Evolutionary conservation across 1,140 invertebrate species (phyloP).

Genomic region (Epicauta chinensis): DNA sequence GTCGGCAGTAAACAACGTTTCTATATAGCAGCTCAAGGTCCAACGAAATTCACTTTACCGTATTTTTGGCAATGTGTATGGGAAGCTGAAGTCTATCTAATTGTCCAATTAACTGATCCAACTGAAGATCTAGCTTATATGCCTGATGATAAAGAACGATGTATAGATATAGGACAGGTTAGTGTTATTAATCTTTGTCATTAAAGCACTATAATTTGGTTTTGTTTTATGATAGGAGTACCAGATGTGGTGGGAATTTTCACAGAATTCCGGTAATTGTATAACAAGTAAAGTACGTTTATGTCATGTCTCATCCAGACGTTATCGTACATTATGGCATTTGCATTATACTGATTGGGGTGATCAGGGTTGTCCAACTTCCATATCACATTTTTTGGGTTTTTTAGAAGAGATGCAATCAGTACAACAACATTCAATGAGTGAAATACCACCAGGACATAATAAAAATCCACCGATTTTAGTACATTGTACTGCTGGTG

Average conservation of each 20-base stretch:
- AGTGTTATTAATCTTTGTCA: too few species aligned
- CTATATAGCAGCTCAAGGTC: slow-evolving; percentile 79
- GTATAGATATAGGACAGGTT: slow-evolving; percentile 52
- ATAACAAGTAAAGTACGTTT: slow-evolving; percentile 53
- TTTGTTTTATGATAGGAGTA: slow-evolving; percentile 48
- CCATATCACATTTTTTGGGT: slow-evolving; percentile 44
- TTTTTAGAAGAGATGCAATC: slow-evolving; percentile 83
- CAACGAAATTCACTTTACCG: slow-evolving; percentile 52
- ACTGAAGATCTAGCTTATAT: slow-evolving; percentile 56
- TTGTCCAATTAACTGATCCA: slow-evolving; percentile 70
- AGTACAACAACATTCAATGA: slow-evolving; percentile 64
- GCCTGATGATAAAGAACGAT: slow-evolving; percentile 47
- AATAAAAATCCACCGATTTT: slow-evolving; percentile 65
- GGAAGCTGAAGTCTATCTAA: slow-evolving; percentile 73
- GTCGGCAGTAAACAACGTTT: slow-evolving; percentile 69
- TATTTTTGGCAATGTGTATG: slow-evolving; percentile 85
- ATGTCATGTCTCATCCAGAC: slow-evolving; percentile 48
- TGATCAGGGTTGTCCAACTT: slow-evolving; percentile 52
- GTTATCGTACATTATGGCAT: slow-evolving; percentile 69
- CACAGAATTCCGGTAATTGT: slow-evolving; percentile 54
- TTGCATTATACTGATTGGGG: slow-evolving; percentile 75
- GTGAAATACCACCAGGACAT: slow-evolving; percentile 58
- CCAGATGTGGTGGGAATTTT: slow-evolving; percentile 60
- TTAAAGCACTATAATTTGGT: too few species aligned
- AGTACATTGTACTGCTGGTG: slow-evolving; percentile 64